Evolutionary conservation across 2,113 vertebrate genomes (phyloP), one percentile per base, ranked within the genome.

Genomic region (Microcebus tavaratra): DNA sequence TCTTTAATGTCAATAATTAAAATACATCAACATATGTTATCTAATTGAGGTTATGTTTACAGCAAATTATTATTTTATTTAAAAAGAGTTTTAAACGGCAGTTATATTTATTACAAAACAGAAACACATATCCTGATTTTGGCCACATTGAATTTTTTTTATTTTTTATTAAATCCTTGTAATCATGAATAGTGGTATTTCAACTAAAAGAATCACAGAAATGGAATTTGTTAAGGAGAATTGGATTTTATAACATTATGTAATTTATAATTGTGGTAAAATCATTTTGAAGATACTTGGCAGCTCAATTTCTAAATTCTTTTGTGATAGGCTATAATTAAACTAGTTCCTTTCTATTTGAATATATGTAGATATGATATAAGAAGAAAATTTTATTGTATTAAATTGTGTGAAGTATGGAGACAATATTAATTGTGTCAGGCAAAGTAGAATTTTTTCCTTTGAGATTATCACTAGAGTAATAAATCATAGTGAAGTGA

Each of bases 231-330:
- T 48, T 85, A 88, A 95, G 12, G 48, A 93, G 21, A 90, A 97
- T 85, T 90, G 17, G 48, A 70, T 93, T 94, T 95, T 90, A 76
- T 63, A 85, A 45, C 73, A 90, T 88, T 88, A 21, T 53, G 3
- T 90, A 92, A 90, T 95, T 90, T 92, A 13, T 67, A 95, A 91
- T 84, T 50, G 27, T 81, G 90, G 39, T 89, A 88, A 93, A 90
- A 85, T 93, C 95, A 95, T 73, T 97, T 90, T 75, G 76, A 86
- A 95, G 61, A 72, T 79, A 80, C 39, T 96, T 97, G 75, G 36
- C n/a, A 97, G 21, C 67, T 86, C 39, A 73, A 15, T 94, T 96
- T 94, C n/a, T 73, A 75, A 94, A 87, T 96, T 97, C 39, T 93
- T 97, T 93, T 48, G 18, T 94, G 84, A 89, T 91, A 55, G 25